phyloP scores from a whole-genome alignment of 2,113 vertebrate genomes.

The Odontophorus gujanensis region DNA sequence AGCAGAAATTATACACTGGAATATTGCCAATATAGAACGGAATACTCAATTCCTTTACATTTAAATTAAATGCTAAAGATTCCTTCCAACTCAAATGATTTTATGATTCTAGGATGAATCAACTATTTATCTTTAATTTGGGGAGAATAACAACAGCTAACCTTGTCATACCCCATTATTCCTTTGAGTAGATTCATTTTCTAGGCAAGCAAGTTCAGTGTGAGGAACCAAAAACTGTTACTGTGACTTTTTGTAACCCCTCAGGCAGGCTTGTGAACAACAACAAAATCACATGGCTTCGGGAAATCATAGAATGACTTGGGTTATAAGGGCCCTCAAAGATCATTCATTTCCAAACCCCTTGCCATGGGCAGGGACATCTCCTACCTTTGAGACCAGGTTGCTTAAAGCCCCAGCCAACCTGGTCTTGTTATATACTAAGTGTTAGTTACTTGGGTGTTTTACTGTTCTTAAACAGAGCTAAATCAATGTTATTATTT shows the following conservation, averaged over 20 bases:
- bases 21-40: neutral
- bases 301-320: conserved; percentile 77
- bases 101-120: neutral
- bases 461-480: conserved; percentile 62
- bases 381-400: conserved; percentile 68
- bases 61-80: neutral
- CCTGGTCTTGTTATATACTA: neutral
- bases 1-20: neutral
- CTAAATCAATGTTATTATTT: conserved; percentile 6
- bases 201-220: conserved; percentile 25
- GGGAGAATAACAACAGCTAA: conserved; percentile 14
- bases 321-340: neutral
- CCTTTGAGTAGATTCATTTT: conserved; percentile 13
- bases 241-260: conserved; percentile 71
- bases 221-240: conserved; percentile 65
- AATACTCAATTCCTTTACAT: neutral
- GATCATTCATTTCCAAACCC: neutral
- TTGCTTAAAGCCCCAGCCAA: neutral
- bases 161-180: neutral
- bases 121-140: neutral
- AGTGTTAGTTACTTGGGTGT: conserved; percentile 59
- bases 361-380: neutral
- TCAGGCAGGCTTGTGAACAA: conserved; percentile 71
- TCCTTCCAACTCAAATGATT: neutral
- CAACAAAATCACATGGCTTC: conserved; percentile 77